Evolutionary conservation across 2,888 invertebrate genomes (phyloP).

Genomic region (Drosophila pullipes): DNA sequence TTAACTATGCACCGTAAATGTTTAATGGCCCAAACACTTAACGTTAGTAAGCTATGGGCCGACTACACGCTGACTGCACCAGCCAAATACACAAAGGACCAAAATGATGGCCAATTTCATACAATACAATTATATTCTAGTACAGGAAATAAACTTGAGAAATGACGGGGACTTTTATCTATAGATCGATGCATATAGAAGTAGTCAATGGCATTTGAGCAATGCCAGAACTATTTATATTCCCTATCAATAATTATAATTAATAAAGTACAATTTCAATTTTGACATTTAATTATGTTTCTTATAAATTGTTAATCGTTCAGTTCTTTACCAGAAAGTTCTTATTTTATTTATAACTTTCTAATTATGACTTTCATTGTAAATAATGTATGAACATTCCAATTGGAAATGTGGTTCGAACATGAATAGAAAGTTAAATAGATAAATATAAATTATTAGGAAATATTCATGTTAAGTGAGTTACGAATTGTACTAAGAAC

Average conservation of each 20-base stretch:
- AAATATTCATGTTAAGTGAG: not conserved
- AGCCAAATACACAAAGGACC: not conserved
- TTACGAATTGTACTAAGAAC: not conserved
- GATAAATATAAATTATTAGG: not conserved
- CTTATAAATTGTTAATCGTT: not conserved
- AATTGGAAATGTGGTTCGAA: not conserved
- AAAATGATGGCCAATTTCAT: not conserved
- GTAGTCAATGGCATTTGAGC: not conserved
- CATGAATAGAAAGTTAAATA: not conserved
- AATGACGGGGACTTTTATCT: not conserved
- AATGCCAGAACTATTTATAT: not conserved
- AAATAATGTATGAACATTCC: not conserved
- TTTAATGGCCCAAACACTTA: constrained; percentile 70
- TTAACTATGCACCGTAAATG: constrained; percentile 66
- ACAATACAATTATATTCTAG: constrained; percentile 1
- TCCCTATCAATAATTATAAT: not conserved
- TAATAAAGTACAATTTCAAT: not conserved
- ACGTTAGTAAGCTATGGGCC: constrained; percentile 12
- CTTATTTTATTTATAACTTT: not conserved
- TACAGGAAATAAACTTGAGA: not conserved
- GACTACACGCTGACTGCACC: not conserved
- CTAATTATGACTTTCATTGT: not conserved
- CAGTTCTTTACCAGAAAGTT: not conserved
- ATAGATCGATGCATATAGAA: not conserved
- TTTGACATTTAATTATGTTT: not conserved